A percentile compares a stretch with the other conserved stretches of the same genome.
Evolutionary conservation across 2,113 vertebrate genomes (phyloP).

Genomic region (Myiozetetes cayanensis): DNA sequence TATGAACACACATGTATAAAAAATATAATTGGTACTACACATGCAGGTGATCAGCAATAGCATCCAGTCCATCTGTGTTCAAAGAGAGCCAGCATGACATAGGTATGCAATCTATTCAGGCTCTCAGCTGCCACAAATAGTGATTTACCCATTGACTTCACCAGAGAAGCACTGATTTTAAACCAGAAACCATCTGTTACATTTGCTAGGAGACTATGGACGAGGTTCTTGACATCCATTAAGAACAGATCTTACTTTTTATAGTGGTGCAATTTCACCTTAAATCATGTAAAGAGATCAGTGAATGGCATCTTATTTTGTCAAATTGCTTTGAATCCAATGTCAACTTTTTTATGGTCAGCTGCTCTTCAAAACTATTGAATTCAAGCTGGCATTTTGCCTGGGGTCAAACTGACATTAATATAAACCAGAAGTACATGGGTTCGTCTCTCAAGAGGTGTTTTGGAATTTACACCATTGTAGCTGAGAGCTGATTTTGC

Average conservation of each 20-base stretch:
- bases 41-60: background rate
- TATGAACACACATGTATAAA: background rate
- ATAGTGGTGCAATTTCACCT: background rate
- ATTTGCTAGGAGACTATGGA: background rate
- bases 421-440: background rate
- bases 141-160: background rate
- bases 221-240: background rate
- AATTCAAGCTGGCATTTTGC: background rate
- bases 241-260: background rate
- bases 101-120: background rate
- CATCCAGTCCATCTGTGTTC: background rate
- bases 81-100: background rate
- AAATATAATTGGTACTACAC: background rate
- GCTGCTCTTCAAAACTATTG: background rate
- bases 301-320: background rate
- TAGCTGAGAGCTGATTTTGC: background rate
- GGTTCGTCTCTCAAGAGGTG: background rate
- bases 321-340: background rate
- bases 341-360: background rate
- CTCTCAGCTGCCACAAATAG: background rate
- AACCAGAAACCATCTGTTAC: background rate
- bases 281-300: background rate
- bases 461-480: background rate
- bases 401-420: background rate
- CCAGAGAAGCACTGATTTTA: background rate